These are phyloP conservation scores for Brachyptera risi DNA, from an alignment of 2,888 invertebrate genomes.

Conservation along the genomic window DNA sequence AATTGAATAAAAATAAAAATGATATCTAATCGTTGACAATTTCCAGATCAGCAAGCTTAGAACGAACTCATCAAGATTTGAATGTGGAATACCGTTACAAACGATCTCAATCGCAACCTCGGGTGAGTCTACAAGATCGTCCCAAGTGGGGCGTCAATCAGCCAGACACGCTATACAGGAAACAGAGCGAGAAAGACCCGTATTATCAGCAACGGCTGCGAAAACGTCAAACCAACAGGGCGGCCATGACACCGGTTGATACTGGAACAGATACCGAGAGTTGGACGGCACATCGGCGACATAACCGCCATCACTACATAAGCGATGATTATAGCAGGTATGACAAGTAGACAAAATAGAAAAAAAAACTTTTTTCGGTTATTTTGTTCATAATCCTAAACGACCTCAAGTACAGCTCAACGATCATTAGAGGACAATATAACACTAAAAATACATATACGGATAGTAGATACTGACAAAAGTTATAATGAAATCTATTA, in stretches of 20 bases:
- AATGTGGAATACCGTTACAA: background rate
- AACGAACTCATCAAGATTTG: conserved; percentile 24
- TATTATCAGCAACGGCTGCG: conserved; percentile 62
- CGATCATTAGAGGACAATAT: no score
- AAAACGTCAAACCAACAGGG: background rate
- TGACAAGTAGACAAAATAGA: background rate
- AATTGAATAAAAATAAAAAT: no score
- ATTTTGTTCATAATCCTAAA: conserved; percentile 10
- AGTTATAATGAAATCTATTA: no score
- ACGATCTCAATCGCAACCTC: conserved; percentile 27
- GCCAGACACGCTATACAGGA: conserved; percentile 77
- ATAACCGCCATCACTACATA: background rate
- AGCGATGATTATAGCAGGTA: conserved; percentile 30
- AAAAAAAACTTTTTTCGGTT: background rate
- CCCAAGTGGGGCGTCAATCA: conserved; percentile 47
- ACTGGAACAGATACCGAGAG: conserved; percentile 27
- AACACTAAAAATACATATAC: no score
- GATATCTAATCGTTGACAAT: no score
- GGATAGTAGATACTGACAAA: no score
- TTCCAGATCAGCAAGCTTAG: conserved; percentile 29
- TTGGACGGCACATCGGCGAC: conserved; percentile 5
- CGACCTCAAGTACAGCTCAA: no score
- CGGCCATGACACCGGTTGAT: background rate
- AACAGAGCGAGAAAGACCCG: conserved; percentile 87
- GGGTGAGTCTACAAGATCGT: conserved; percentile 37